phyloP scores from a whole-genome alignment of 2,113 vertebrate species.

The Ammodytes dubius region DNA sequence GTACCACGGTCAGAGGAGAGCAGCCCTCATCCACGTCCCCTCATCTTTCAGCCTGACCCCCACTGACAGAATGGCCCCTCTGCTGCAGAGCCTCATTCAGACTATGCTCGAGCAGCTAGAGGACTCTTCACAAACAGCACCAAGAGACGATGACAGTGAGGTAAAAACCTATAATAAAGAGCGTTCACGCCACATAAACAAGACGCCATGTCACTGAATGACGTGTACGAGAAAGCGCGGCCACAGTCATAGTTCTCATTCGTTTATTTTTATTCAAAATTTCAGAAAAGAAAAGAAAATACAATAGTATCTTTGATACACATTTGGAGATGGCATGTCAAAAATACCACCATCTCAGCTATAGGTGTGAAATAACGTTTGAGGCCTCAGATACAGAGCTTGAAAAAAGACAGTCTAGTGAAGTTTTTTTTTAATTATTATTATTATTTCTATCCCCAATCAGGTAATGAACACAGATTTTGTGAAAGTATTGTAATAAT shows the following conservation, averaged over 20 bases:
- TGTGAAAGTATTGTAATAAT: constrained; percentile 67
- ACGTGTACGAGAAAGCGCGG: background rate
- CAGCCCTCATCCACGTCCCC: constrained; percentile 87
- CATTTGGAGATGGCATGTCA: constrained; percentile 80
- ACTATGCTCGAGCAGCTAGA: constrained; percentile 83
- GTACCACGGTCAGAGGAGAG: constrained; percentile 79
- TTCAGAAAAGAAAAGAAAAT: constrained; percentile 83
- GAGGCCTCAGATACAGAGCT: constrained; percentile 93
- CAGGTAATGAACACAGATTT: constrained; percentile 77
- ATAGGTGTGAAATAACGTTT: constrained; percentile 81
- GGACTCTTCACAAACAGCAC: background rate
- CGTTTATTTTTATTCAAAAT: constrained; percentile 85
- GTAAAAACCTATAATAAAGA: background rate
- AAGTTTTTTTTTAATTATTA: constrained; percentile 39
- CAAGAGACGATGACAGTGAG: background rate
- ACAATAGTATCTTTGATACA: constrained; percentile 84
- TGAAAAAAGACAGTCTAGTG: constrained; percentile 79
- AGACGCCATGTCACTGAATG: background rate
- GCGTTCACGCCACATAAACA: background rate
- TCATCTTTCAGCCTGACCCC: constrained; percentile 72
- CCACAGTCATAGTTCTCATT: constrained; percentile 65
- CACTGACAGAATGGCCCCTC: constrained; percentile 81
- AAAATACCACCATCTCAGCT: constrained; percentile 79
- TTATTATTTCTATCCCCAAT: constrained; percentile 64
- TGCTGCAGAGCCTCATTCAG: constrained; percentile 82